phyloP scores from a whole-genome alignment of 35 echinoderm and acorn worm species.

The Eucidaris tribuloides region DNA sequence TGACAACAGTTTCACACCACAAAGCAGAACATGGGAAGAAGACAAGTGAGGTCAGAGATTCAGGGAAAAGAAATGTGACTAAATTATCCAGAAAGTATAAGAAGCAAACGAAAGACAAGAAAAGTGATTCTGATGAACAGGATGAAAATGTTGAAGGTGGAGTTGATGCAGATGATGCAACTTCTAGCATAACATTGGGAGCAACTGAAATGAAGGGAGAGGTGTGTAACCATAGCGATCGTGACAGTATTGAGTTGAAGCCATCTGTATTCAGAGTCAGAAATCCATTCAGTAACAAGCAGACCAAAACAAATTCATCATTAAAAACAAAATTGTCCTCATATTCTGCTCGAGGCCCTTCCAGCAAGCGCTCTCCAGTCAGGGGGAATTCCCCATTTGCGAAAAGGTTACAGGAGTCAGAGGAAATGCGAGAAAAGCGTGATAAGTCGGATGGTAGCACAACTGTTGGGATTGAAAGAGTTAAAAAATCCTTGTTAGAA shows the following conservation, averaged over 20 bases:
- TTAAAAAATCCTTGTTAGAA: background rate
- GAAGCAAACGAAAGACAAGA: background rate
- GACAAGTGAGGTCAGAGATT: no score
- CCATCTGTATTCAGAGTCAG: background rate
- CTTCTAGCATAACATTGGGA: no score
- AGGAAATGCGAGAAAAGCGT: background rate
- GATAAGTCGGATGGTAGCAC: background rate
- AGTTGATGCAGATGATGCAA: background rate
- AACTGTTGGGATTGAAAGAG: background rate
- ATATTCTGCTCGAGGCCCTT: no score
- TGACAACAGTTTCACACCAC: no score
- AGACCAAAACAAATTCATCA: background rate
- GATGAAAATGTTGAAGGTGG: background rate
- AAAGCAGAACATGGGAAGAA: no score
- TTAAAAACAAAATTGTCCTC: background rate
- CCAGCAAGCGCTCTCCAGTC: slow-evolving; percentile 40
- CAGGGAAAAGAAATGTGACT: background rate
- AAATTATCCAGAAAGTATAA: slow-evolving; percentile 1
- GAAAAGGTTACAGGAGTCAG: slow-evolving; percentile 20
- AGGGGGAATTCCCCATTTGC: slow-evolving; percentile 53
- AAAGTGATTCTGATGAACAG: background rate
- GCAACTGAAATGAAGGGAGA: no score
- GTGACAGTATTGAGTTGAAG: background rate
- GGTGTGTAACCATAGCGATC: background rate
- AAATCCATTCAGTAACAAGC: background rate